Conservation (phyloP, 2,888 invertebrate genomes). For the Helobdella robusta region DNA sequence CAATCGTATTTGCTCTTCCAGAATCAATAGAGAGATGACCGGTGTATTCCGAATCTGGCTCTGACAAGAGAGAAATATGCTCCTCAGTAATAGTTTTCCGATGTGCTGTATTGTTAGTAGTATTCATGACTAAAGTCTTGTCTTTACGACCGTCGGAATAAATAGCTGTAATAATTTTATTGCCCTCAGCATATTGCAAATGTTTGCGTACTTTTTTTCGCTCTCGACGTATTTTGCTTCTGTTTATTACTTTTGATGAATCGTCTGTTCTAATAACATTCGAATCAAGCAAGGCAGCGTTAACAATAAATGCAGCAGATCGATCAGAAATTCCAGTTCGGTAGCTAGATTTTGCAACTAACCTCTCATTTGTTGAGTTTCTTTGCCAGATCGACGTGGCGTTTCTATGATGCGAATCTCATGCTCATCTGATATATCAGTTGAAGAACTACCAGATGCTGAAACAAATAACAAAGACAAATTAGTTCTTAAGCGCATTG, state of each 20-base stretch:
- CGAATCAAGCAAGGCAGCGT: slow-evolving; percentile 4
- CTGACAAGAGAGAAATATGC: background rate
- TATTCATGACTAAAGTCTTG: background rate
- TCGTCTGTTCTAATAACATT: background rate
- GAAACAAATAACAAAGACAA: too few relatives aligned
- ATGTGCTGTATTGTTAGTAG: too few relatives aligned
- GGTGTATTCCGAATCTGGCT: background rate
- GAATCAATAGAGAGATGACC: slow-evolving; percentile 1
- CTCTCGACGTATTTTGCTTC: background rate
- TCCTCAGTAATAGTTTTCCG: slow-evolving; percentile 1
- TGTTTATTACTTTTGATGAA: background rate
- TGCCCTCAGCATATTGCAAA: background rate
- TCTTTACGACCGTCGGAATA: slow-evolving; percentile 3
- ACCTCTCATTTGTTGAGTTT: too few relatives aligned
- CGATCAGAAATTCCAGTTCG: background rate
- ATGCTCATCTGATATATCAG: too few relatives aligned
- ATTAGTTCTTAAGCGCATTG: too few relatives aligned
- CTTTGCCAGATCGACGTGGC: too few relatives aligned
- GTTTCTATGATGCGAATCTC: too few relatives aligned
- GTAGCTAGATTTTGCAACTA: slow-evolving; percentile 3
- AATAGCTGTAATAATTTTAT: background rate
- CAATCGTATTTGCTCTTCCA: slow-evolving; percentile 1
- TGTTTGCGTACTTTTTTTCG: slow-evolving; percentile 1
- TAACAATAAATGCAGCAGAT: background rate
- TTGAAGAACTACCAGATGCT: too few relatives aligned